These are phyloP conservation scores for Drosophila eohydei DNA, from an alignment of 2,888 invertebrate species.

Conservation along the genomic window DNA sequence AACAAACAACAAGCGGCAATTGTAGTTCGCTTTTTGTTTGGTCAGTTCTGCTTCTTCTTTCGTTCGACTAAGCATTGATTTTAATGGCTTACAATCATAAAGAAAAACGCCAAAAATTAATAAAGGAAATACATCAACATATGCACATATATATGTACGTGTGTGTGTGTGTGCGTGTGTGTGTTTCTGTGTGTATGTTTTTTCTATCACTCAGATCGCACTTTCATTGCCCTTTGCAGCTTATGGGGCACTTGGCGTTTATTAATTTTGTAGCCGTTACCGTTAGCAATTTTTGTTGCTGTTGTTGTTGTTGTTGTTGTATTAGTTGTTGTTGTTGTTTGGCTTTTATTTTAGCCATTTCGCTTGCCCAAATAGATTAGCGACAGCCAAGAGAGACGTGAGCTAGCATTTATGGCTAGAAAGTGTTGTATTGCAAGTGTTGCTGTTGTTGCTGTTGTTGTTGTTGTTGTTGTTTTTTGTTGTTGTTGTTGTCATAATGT, in stretches of 20 bases:
- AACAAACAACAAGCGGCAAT: conserved; percentile 50
- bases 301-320: conserved; percentile 10
- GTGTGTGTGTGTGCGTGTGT: neutral
- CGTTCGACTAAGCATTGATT: conserved; percentile 63
- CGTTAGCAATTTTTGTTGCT: conserved; percentile 39
- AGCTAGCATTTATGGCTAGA: conserved; percentile 69
- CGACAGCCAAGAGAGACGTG: conserved; percentile 47
- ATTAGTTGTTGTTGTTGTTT: neutral
- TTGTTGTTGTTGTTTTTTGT: conserved; percentile 26
- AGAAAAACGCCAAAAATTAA: conserved; percentile 57
- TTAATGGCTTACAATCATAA: conserved; percentile 67
- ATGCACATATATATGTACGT: conserved; percentile 3
- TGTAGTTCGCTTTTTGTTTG: conserved; percentile 52
- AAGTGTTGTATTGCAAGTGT: conserved; percentile 50
- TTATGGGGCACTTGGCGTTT: conserved; percentile 68
- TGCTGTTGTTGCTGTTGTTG: conserved; percentile 19
- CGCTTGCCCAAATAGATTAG: conserved; percentile 46
- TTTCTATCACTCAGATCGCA: conserved; percentile 53
- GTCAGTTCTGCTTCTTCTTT: conserved; percentile 22
- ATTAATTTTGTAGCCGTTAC: conserved; percentile 61
- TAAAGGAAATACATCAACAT: conserved; percentile 52
- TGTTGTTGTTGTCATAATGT: conserved; percentile 58
- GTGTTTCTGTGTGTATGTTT: neutral
- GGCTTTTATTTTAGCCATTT: conserved; percentile 23
- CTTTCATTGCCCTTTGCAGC: conserved; percentile 70